phyloP scores from a whole-genome alignment of 1,140 invertebrate species.

The Microplitis demolitor region DNA sequence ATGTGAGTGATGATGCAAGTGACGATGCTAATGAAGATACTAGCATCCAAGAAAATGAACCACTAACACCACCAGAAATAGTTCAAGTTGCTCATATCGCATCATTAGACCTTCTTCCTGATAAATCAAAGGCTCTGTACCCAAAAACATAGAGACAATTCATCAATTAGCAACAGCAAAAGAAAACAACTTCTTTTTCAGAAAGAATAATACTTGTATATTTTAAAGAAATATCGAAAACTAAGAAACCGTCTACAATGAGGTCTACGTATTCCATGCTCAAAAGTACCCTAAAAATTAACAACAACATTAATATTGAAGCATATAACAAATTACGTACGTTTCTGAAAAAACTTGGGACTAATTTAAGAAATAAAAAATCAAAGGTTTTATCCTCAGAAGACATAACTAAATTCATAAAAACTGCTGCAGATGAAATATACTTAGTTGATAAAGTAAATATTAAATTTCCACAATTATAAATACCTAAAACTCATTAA shows the following conservation, averaged over 20 bases:
- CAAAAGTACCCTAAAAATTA: constrained; percentile 5
- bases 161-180: neutral
- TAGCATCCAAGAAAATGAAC: too few relatives aligned
- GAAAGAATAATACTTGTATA: constrained; percentile 18
- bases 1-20: too few relatives aligned
- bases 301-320: constrained; percentile 4
- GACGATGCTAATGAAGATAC: too few relatives aligned
- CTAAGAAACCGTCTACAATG: neutral
- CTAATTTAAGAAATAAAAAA: constrained; percentile 9
- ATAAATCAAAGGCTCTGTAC: too few relatives aligned
- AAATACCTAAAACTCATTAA: neutral
- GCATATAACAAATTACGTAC: constrained; percentile 9
- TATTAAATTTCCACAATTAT: neutral
- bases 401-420: constrained; percentile 11
- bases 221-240: constrained; percentile 12
- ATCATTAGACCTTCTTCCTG: too few relatives aligned
- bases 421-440: neutral
- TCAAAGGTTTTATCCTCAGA: constrained; percentile 12
- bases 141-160: too few relatives aligned
- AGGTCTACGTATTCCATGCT: constrained; percentile 14
- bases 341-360: constrained; percentile 8
- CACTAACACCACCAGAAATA: too few relatives aligned
- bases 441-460: neutral
- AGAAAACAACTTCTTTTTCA: constrained; percentile 9
- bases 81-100: too few relatives aligned